phyloP scores from a whole-genome alignment of 1,140 invertebrate species.

The Drosophila fuyamai region DNA sequence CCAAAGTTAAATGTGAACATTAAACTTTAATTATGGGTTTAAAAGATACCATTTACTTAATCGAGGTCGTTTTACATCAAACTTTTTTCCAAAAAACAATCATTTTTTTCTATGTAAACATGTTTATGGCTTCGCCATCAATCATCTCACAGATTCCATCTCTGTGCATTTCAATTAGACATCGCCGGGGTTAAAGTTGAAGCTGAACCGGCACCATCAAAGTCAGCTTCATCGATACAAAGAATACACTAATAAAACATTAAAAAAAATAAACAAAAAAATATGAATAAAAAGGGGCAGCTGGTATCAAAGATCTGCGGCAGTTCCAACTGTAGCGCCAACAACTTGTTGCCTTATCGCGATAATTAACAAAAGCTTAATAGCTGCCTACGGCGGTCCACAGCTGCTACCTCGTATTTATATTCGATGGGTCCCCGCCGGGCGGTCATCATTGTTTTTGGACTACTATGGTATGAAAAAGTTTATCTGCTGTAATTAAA shows the following conservation, averaged over 20 bases:
- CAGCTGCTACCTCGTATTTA: constrained; percentile 26
- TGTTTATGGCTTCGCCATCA: constrained; percentile 36
- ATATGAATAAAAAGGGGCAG: constrained; percentile 39
- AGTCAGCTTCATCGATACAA: constrained; percentile 15
- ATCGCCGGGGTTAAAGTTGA: constrained; percentile 28
- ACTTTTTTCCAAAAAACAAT: too few relatives aligned
- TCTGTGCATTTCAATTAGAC: constrained; percentile 50
- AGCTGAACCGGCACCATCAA: constrained; percentile 39
- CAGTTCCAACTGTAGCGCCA: constrained; percentile 33
- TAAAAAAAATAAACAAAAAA: constrained; percentile 17
- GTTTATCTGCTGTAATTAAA: constrained; percentile 63
- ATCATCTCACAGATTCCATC: constrained; percentile 38
- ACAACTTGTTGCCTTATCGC: constrained; percentile 60
- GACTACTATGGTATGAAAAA: constrained; percentile 19
- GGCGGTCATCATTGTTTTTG: constrained; percentile 52
- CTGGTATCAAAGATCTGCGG: constrained; percentile 14
- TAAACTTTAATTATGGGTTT: background rate
- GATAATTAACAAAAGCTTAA: constrained; percentile 68
- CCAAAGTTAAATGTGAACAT: too few relatives aligned
- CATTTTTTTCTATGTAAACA: constrained; percentile 27
- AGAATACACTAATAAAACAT: background rate
- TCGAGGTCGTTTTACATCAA: constrained; percentile 15
- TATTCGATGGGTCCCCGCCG: constrained; percentile 24
- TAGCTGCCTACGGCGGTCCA: constrained; percentile 41
- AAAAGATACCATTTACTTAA: constrained; percentile 10